Base-by-base conservation (phyloP, 2,797 vertebrate genomes). In the Gephyroberyx darwinii region DNA sequence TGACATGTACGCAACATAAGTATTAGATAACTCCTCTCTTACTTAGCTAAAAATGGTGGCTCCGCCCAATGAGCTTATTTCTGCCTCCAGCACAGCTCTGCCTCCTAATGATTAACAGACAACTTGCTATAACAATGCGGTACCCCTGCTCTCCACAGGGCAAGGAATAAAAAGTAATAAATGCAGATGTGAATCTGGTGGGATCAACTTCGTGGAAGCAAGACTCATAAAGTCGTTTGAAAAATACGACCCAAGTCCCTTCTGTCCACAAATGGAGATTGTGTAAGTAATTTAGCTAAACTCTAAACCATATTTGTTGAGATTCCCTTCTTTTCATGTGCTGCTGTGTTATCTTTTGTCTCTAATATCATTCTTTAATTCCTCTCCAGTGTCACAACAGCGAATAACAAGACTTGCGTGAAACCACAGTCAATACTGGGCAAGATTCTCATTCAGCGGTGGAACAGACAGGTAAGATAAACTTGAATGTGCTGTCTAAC, bases 211-310 rank as follows among this genome's bases (percentile, higher is more conserved):
- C 33, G 26, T 51, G 16, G 57, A 71, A 41, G 51, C 12, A 31
- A 57, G 19, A 53, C 51, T 48, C n/a, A 43, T 30, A 19, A 51
- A 39, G 39, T 17, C 48, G 26, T 43, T 43, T 51, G 33, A 7
- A 13, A 19, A 39, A 35, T 12, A 57, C 20, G 14, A 43, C 6
- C 22, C 26, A 14, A 6, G 47, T n/a, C 2, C 48, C 19, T 39
- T 20, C 41, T 62, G 75, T 13, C 51, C 51, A 26, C 16, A 54
- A 16, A 20, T 19, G 39, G 65, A 68, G 54, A 48, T 68, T 12
- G 9, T 45, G 59, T 59, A 41, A 66, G 72, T 68, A 50, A 19
- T 13, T 14, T 37, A 63, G 71, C 63, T 47, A 45, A 61, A 26
- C 20, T 14, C 1, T 9, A 14, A 59, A 8, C 8, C 19, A 41